These are phyloP conservation scores for Pegea sp. DNA, from an alignment of 23 tunicate species.

Conservation along the genomic window DNA sequence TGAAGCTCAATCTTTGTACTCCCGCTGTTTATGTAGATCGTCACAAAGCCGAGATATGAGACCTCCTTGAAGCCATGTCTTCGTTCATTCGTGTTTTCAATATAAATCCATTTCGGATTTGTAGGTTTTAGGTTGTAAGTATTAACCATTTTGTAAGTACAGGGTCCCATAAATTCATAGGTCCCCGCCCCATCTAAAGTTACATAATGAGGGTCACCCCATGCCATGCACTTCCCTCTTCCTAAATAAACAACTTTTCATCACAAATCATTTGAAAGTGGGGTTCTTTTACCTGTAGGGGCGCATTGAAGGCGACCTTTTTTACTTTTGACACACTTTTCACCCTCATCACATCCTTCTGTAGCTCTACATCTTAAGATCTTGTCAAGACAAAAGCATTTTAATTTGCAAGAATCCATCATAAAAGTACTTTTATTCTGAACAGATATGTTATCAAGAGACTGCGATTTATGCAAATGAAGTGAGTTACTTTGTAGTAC, in stretches of 20 bases:
- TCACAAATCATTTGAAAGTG: background rate
- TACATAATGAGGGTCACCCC: constrained; percentile 62
- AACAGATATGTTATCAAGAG: no score
- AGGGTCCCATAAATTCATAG: constrained; percentile 49
- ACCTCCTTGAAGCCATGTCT: constrained; percentile 9
- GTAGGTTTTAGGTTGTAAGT: constrained; percentile 2
- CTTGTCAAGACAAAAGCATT: constrained; percentile 7
- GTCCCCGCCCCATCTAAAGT: constrained; percentile 24
- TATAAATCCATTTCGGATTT: constrained; percentile 10
- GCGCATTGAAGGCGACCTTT: constrained; percentile 10
- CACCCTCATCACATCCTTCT: constrained; percentile 2
- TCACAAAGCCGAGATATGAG: constrained; percentile 10
- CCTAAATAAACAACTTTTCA: constrained; percentile 4
- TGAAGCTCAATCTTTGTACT: constrained; percentile 1
- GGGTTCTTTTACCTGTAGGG: constrained; percentile 2
- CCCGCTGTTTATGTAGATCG: constrained; percentile 4
- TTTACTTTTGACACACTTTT: constrained; percentile 6
- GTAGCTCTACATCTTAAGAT: constrained; percentile 2
- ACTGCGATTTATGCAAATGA: no score
- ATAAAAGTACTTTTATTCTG: background rate
- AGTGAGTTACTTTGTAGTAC: constrained; percentile 36
- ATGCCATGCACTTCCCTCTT: constrained; percentile 29
- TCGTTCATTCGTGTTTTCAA: constrained; percentile 12
- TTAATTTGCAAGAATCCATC: background rate
- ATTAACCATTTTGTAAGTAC: constrained; percentile 27